These are phyloP conservation scores for Mormoops blainvillei DNA, from an alignment of 2,113 vertebrate genomes.

Conservation along the genomic window DNA sequence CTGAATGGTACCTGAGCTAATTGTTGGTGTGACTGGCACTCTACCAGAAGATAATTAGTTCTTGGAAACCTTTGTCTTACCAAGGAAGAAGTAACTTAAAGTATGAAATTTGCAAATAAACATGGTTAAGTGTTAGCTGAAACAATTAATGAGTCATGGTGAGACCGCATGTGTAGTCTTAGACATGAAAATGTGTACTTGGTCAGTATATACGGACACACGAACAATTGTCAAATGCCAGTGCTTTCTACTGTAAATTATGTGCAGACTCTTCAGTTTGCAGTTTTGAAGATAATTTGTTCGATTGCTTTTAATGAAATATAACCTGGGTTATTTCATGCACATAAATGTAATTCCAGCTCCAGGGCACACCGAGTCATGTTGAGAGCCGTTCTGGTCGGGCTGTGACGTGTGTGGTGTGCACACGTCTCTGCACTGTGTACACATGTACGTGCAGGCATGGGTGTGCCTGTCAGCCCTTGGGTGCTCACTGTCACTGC, in stretches of 20 bases:
- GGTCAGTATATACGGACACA: neutral
- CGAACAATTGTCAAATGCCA: neutral
- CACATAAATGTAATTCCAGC: neutral
- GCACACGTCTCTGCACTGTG: rapidly evolving
- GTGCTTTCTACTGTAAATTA: neutral
- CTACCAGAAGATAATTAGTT: rapidly evolving
- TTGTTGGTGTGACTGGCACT: neutral
- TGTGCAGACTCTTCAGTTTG: neutral
- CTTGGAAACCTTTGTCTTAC: neutral
- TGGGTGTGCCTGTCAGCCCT: too few relatives aligned
- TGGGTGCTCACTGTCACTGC: too few relatives aligned
- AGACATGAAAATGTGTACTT: rapidly evolving
- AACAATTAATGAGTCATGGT: rapidly evolving
- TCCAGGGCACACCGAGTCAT: neutral
- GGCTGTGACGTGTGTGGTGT: too few relatives aligned
- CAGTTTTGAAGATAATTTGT: neutral
- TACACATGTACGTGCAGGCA: rapidly evolving
- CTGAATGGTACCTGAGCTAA: rapidly evolving
- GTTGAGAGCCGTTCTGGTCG: neutral
- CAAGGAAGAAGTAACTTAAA: neutral
- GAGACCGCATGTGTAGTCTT: rapidly evolving
- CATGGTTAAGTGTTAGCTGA: neutral
- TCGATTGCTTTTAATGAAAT: neutral
- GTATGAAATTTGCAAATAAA: too few relatives aligned
- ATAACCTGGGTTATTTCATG: neutral